Percentiles rank a stretch among this genome's conserved stretches.
Conservation (phyloP, 2,113 vertebrate genomes). For the Cranoglanis bouderius region DNA sequence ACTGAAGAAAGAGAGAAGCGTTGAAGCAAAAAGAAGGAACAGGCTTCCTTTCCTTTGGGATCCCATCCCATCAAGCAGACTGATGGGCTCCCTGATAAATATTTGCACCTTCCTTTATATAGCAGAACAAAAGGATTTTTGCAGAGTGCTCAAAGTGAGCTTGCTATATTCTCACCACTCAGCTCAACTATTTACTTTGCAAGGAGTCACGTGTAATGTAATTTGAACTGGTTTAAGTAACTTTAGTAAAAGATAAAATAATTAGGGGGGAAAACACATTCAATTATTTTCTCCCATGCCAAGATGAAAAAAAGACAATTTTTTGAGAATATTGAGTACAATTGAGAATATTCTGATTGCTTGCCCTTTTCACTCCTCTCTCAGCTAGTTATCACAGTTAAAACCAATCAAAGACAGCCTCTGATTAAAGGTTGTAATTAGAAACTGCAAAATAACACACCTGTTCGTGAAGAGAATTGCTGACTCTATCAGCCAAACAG, state of each 20-base stretch:
- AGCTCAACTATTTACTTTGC: slow-evolving; percentile 56
- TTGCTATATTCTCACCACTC: slow-evolving; percentile 47
- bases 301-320: slow-evolving; percentile 62
- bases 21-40: slow-evolving; percentile 49
- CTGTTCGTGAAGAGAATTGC: slow-evolving; percentile 52
- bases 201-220: slow-evolving; percentile 53
- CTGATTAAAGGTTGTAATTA: slow-evolving; percentile 71
- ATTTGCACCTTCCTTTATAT: slow-evolving; percentile 50
- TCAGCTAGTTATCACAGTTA: slow-evolving; percentile 61
- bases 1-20: slow-evolving; percentile 52
- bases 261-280: neutral
- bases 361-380: slow-evolving; percentile 53
- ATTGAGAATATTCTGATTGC: slow-evolving; percentile 64
- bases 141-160: neutral
- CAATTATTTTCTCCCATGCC: slow-evolving; percentile 52
- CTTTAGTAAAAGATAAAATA: slow-evolving; percentile 29
- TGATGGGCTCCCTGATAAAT: slow-evolving; percentile 44
- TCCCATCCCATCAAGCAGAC: slow-evolving; percentile 46
- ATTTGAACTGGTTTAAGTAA: slow-evolving; percentile 49
- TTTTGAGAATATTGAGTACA: too few species aligned
- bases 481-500: slow-evolving; percentile 39
- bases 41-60: slow-evolving; percentile 51
- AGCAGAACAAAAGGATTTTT: slow-evolving; percentile 48
- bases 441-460: slow-evolving; percentile 63
- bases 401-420: slow-evolving; percentile 64